Evolutionary conservation across 2,113 vertebrate species (phyloP), one percentile per base, ranked within the genome.

Genomic region (Xenopus laevis): DNA sequence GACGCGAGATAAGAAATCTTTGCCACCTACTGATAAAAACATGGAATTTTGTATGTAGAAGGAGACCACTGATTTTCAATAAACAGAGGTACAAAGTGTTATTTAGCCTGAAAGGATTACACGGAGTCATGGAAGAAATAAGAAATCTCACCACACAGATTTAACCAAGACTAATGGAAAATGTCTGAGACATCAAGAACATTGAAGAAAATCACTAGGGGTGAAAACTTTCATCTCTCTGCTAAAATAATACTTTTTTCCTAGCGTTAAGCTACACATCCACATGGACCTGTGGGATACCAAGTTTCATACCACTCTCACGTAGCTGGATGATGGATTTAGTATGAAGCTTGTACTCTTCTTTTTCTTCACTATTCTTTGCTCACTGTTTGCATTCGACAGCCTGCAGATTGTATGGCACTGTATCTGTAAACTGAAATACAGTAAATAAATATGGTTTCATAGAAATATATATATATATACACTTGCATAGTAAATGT

Each of bases 91-190:
- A 52, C 62, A 73, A 59, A 58, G 62, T n/a, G 45, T 65, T 50
- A 73, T 61, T 68, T 53, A 61, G 45, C 57, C 60, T 61, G 72
- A 61, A 61, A 75, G 61, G 58, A 75, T 68, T 68, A 75, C 64
- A 44, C 17, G 18, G 72, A 59, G 52, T 74, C 57, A 74, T 74
- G 45, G 55, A 53, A 20, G 27, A 58, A 75, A 75, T 33, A 60
- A 23, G 46, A 75, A 75, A 68, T 68, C 72, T 75, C 72, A 68
- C 21, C 65, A 52, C 65, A 75, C 65, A 75, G 72, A 75, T 75
- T 75, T 67, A 75, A 55, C 58, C 72, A 68, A 75, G 72, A 75
- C 57, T 75, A 75, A 75, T 75, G 72, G 72, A 68, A 75, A 75
- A 68, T 61, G 59, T 68, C 72, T 68, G 58, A 61, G 72, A 68